Base-by-base conservation (phyloP, 1,140 invertebrate species). In the Orchestia grillus region DNA sequence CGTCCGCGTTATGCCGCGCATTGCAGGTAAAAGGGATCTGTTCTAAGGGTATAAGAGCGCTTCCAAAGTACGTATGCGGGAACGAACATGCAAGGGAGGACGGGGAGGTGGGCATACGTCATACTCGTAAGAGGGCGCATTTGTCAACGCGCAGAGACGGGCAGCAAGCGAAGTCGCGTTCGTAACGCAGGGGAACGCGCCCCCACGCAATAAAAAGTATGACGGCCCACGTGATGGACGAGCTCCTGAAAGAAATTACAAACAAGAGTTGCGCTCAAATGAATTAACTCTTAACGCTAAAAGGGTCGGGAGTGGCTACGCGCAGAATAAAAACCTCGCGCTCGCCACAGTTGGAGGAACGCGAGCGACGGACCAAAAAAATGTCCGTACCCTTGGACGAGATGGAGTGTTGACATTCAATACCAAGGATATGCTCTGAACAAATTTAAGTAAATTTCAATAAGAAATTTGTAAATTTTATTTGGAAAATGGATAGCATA, bases 171-270 rank as follows among this genome's bases (percentile, higher is more conserved):
- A 45, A 45, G 40, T 44, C 44, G 43, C 92, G 40, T 94, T 40
- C 43, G 92, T 45, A 94, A 94, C 92, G 43, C 36, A 94, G 92
- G 92, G 92, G 92, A 44, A n/a, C 0, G 40, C 41, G 16, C 44
- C 44, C 43, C 44, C 4, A 19, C 15, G 88, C 88, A 41, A 45
- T 47, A 94, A 94, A 94, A 94, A 94, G 3, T 47, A 40, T 94
- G 92, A 94, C 43, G 92, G 44, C 44, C 41, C 40, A 44, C 28
- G 44, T 94, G 92, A 94, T 47, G 92, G 19, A 94, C 92, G 92
- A 94, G 92, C 92, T 94, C 44, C 92, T 94, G 92, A 94, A 94
- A 94, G 92, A 94, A 94, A 94, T 94, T 94, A 94, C 92, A 94
- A 94, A 94, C 92, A 94, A 94, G 92, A 42, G 43, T n/a, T 40